Percentiles rank a stretch among this genome's conserved stretches.
These are phyloP conservation scores for Leucoraja ocellata DNA, from an alignment of 2,797 vertebrate species.

Conservation along the genomic window DNA sequence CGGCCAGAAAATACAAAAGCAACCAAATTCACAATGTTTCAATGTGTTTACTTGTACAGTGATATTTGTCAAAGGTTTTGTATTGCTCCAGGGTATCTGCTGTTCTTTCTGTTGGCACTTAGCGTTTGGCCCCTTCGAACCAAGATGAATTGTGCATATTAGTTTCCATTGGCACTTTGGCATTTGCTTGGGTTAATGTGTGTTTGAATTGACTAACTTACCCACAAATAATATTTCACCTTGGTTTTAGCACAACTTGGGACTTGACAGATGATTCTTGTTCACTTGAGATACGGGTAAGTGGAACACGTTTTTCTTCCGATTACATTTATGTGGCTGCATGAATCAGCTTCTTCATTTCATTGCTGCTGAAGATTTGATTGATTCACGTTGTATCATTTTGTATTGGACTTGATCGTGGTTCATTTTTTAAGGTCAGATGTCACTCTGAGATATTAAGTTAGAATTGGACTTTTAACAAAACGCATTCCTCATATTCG, in stretches of 20 bases:
- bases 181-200: neutral
- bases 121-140: neutral
- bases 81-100: neutral
- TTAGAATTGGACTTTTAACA: neutral
- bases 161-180: neutral
- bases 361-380: neutral
- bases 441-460: neutral
- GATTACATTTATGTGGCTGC: neutral
- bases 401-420: neutral
- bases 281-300: neutral
- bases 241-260: neutral
- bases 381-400: neutral
- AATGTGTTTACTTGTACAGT: neutral
- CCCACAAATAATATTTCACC: conserved; percentile 6
- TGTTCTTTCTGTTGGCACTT: neutral
- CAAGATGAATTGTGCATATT: neutral
- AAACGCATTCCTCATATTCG: neutral
- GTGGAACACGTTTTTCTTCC: neutral
- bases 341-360: neutral
- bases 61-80: neutral
- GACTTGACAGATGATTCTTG: neutral
- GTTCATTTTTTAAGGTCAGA: neutral
- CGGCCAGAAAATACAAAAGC: no score
- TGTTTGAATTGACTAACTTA: neutral
- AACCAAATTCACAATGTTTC: neutral